A percentile compares a stretch with the other conserved stretches of the same genome.
phyloP scores from a whole-genome alignment of 1,140 invertebrate genomes.

The Calycopis cecrops region DNA sequence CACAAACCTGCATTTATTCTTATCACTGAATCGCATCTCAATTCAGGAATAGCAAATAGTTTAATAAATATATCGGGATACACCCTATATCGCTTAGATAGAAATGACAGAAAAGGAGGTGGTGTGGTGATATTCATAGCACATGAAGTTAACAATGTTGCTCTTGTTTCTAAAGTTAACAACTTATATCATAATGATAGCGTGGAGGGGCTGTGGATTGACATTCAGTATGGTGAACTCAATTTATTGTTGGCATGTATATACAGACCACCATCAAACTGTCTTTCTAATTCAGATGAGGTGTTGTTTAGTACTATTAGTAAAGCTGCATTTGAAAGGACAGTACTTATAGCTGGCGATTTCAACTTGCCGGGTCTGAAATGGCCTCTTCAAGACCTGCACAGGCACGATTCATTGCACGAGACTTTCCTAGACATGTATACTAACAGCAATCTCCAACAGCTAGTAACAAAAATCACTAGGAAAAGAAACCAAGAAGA shows the following conservation, averaged over 20 bases:
- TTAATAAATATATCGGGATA: background rate
- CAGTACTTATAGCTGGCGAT: background rate
- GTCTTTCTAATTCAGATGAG: too few species aligned
- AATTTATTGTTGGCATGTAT: too few species aligned
- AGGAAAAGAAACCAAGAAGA: too few species aligned
- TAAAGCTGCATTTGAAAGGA: background rate
- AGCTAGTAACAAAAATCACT: too few species aligned
- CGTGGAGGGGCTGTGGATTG: background rate
- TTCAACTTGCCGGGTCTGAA: background rate
- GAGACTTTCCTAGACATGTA: background rate
- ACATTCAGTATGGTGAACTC: background rate
- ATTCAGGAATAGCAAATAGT: background rate
- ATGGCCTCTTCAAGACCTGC: background rate
- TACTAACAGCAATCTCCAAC: conserved; percentile 3
- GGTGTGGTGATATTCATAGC: background rate
- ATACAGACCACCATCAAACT: too few species aligned
- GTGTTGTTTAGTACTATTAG: too few species aligned
- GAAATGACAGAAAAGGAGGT: background rate
- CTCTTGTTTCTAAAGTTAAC: background rate
- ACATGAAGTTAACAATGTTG: background rate
- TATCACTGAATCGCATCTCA: background rate
- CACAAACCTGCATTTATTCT: conserved; percentile 1
- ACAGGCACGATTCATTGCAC: background rate
- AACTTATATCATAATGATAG: background rate
- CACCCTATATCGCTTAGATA: background rate